Conservation (phyloP, 2,888 invertebrate species). For the Mayetiola destructor region DNA sequence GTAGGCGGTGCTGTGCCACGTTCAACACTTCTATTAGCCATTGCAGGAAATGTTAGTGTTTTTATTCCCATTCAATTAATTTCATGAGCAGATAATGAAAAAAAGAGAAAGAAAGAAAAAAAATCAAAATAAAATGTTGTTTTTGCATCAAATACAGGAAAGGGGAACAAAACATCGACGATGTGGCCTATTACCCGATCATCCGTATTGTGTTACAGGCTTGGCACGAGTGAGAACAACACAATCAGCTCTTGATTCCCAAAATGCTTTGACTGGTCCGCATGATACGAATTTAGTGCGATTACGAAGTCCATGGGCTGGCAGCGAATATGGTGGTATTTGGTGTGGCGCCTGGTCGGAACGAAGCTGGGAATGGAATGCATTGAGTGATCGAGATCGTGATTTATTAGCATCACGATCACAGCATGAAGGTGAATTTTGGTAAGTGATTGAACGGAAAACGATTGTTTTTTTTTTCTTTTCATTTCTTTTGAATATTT, state of each 20-base stretch:
- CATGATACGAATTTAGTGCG: constrained; percentile 46
- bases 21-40: constrained; percentile 53
- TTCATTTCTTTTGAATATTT: no score
- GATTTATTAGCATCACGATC: constrained; percentile 46
- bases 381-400: constrained; percentile 46
- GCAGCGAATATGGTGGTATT: constrained; percentile 43
- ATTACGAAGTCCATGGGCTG: constrained; percentile 42
- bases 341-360: constrained; percentile 62
- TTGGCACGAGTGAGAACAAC: constrained; percentile 47
- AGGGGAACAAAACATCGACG: constrained; percentile 37
- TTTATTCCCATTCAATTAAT: neutral
- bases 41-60: constrained; percentile 42
- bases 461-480: no score
- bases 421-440: constrained; percentile 54
- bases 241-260: constrained; percentile 18
- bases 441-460: constrained; percentile 34
- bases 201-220: constrained; percentile 57
- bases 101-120: neutral
- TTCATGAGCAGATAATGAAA: neutral
- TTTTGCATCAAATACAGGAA: constrained; percentile 17
- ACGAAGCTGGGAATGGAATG: constrained; percentile 53
- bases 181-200: constrained; percentile 49
- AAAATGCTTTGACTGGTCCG: constrained; percentile 21
- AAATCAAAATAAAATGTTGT: neutral
- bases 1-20: constrained; percentile 55